phyloP scores from a whole-genome alignment of 2,888 invertebrate species.

The Eupithecia subumbrata region DNA sequence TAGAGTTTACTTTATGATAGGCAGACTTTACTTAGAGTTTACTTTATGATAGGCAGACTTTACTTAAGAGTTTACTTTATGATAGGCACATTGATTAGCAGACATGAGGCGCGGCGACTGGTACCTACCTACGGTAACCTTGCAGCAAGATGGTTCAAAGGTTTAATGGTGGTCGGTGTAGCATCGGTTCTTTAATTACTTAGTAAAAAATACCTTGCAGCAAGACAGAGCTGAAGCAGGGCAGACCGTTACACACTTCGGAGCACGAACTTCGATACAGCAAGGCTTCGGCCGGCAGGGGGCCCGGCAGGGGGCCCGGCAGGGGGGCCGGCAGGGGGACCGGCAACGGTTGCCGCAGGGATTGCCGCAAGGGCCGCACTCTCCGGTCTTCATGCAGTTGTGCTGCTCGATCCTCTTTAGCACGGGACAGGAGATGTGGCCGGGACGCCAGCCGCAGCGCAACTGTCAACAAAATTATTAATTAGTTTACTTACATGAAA shows the following conservation, averaged over 20 bases:
- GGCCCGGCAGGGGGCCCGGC: conserved; percentile 53
- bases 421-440: conserved; percentile 77
- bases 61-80: too few relatives aligned
- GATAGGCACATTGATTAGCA: too few relatives aligned
- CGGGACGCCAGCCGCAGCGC: conserved; percentile 79
- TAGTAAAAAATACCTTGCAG: conserved; percentile 44
- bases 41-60: too few relatives aligned
- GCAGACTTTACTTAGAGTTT: too few relatives aligned
- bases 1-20: too few relatives aligned
- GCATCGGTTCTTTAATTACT: too few relatives aligned
- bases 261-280: conserved; percentile 51
- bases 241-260: conserved; percentile 58
- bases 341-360: conserved; percentile 51
- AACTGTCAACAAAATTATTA: conserved; percentile 54
- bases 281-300: conserved; percentile 59
- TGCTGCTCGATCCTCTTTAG: conserved; percentile 71
- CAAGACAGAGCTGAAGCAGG: conserved; percentile 55
- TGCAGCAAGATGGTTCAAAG: too few relatives aligned
- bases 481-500: background rate
- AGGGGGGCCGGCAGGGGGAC: conserved; percentile 41
- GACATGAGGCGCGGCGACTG: too few relatives aligned
- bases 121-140: too few relatives aligned
- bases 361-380: conserved; percentile 47
- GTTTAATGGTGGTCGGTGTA: too few relatives aligned
- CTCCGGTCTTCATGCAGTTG: conserved; percentile 62